phyloP scores from a whole-genome alignment of 2,113 vertebrate species.

The Baryphthengus martii region DNA sequence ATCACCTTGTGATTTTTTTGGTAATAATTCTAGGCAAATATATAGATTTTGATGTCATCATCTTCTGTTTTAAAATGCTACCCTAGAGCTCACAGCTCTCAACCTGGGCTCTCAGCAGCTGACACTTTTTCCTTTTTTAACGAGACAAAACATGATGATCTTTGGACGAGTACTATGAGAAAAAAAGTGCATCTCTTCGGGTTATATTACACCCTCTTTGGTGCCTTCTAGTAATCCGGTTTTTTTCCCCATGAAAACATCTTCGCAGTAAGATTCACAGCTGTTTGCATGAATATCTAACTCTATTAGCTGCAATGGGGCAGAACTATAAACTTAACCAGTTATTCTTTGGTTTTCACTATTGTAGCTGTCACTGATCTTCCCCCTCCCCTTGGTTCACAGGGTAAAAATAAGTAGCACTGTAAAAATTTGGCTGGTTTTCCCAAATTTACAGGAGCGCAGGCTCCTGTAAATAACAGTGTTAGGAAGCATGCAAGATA shows the following conservation, averaged over 20 bases:
- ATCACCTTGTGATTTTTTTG: background rate
- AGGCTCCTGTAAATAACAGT: background rate
- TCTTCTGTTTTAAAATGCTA: background rate
- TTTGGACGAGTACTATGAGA: background rate
- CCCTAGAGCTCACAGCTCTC: background rate
- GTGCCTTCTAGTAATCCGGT: background rate
- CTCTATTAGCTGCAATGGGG: background rate
- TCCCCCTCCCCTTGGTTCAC: background rate
- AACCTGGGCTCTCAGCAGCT: background rate
- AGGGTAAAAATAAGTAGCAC: background rate
- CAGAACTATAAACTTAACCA: background rate
- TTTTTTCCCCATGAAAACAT: background rate
- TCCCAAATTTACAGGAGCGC: no score
- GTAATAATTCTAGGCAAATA: background rate
- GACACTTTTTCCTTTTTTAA: background rate
- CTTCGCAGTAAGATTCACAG: background rate
- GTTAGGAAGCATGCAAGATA: background rate
- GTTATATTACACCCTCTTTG: background rate
- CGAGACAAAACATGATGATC: background rate
- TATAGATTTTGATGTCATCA: background rate
- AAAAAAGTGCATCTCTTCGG: background rate
- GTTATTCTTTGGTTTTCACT: slow-evolving; percentile 27
- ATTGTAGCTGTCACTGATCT: background rate
- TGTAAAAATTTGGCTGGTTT: background rate
- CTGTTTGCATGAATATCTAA: background rate